phyloP scores from a whole-genome alignment of 2,797 vertebrate genomes.

The Enteromius argenteus region DNA sequence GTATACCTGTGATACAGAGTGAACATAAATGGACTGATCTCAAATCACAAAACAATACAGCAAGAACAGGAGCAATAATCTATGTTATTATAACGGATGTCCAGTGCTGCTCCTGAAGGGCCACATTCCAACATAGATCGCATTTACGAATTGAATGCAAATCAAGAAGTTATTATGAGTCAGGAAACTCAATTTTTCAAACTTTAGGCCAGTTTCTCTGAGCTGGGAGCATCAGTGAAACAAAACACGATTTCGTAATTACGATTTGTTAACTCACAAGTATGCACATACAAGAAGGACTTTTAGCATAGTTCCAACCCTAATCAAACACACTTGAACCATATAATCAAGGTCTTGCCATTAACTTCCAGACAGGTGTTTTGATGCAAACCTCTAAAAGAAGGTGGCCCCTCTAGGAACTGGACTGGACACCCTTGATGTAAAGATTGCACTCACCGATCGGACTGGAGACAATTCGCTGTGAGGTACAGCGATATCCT shows the following conservation, averaged over 20 bases:
- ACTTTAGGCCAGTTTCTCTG: background rate
- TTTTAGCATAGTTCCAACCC: background rate
- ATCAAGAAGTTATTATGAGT: background rate
- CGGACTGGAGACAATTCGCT: conserved; percentile 92
- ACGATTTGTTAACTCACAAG: background rate
- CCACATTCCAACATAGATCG: background rate
- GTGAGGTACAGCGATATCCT: conserved; percentile 91
- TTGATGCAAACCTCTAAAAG: background rate
- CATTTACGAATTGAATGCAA: background rate
- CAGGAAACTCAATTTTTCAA: background rate
- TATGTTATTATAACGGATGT: background rate
- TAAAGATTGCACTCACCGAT: conserved; percentile 83
- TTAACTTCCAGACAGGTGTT: background rate
- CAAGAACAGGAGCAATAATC: background rate
- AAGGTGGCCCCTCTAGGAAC: background rate
- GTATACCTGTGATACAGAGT: conserved; percentile 76
- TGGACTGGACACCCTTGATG: background rate
- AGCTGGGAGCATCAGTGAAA: background rate
- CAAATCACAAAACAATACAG: background rate
- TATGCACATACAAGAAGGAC: background rate
- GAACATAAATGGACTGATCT: background rate
- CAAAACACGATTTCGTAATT: background rate
- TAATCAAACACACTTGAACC: background rate
- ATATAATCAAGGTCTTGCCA: background rate
- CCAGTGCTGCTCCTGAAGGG: background rate